These are phyloP conservation scores for Eumeta japonica DNA, from an alignment of 1,140 invertebrate genomes.

Conservation along the genomic window DNA sequence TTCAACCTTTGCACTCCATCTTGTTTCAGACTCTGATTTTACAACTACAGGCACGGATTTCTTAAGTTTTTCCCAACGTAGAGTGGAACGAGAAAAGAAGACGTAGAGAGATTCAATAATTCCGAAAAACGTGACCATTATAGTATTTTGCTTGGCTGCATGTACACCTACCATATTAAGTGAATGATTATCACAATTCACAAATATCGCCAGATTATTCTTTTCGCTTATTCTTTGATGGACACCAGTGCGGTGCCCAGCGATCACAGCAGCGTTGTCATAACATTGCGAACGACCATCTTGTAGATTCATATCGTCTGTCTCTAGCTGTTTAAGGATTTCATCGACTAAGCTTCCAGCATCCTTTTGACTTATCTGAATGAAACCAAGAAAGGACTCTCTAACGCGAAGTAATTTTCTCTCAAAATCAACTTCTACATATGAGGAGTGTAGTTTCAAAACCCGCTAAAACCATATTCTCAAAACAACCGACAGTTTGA, in stretches of 20 bases:
- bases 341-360: neutral
- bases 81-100: no score
- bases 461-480: no score
- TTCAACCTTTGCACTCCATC: no score
- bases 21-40: no score
- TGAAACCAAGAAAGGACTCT: slow-evolving; percentile 1
- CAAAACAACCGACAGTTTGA: no score
- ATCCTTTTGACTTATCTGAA: slow-evolving; percentile 1
- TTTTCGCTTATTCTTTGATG: slow-evolving; percentile 1
- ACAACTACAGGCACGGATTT: no score
- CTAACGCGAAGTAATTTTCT: neutral
- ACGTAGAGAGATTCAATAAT: no score
- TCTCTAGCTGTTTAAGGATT: slow-evolving; percentile 1
- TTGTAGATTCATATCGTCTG: slow-evolving; percentile 1
- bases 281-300: neutral
- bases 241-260: neutral
- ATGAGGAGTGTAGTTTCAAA: no score
- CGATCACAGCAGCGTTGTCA: neutral
- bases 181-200: neutral
- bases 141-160: no score
- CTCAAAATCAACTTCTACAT: slow-evolving; percentile 1
- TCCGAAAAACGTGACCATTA: no score
- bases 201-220: slow-evolving; percentile 1
- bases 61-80: no score
- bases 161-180: no score